These are phyloP conservation scores for Clupea harengus DNA, from an alignment of 2,113 vertebrate genomes.

Conservation along the genomic window DNA sequence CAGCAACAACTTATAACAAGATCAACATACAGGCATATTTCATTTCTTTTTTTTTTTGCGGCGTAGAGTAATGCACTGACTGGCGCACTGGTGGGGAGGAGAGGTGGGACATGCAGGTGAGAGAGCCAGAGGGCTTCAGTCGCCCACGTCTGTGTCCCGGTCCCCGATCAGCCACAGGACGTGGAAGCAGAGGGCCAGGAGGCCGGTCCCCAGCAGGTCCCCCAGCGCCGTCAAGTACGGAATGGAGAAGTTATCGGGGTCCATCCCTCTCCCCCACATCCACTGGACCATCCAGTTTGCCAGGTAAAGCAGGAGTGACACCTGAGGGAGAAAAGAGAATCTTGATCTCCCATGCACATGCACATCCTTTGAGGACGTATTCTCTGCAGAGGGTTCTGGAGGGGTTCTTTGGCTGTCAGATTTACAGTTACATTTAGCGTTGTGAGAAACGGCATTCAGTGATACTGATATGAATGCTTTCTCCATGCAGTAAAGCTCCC, in stretches of 20 bases:
- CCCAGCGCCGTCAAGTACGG: constrained; percentile 96
- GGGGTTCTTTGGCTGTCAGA: too few species aligned
- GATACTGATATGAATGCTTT: too few species aligned
- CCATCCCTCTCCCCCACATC: constrained; percentile 97
- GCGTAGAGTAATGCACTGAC: constrained; percentile 3
- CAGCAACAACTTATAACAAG: constrained; percentile 40
- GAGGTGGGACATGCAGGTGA: constrained; percentile 26
- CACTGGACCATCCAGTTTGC: constrained; percentile 99
- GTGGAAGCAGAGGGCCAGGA: constrained; percentile 95
- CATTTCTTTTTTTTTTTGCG: constrained; percentile 29
- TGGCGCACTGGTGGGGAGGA: not conserved
- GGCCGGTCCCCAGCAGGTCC: constrained; percentile 94
- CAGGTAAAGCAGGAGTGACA: constrained; percentile 93
- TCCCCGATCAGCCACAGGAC: constrained; percentile 97
- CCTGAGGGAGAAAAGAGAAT: constrained; percentile 66
- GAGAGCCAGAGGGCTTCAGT: constrained; percentile 64
- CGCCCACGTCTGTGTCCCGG: constrained; percentile 85
- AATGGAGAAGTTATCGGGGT: constrained; percentile 99
- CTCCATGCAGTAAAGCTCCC: too few species aligned
- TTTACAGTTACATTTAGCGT: too few species aligned
- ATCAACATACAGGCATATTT: constrained; percentile 33
- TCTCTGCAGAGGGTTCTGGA: too few species aligned
- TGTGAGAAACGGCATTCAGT: too few species aligned
- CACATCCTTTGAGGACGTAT: not conserved
- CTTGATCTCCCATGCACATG: not conserved